Evolutionary conservation across 2,797 vertebrate genomes (phyloP).

Genomic region (Propithecus deckenii): DNA sequence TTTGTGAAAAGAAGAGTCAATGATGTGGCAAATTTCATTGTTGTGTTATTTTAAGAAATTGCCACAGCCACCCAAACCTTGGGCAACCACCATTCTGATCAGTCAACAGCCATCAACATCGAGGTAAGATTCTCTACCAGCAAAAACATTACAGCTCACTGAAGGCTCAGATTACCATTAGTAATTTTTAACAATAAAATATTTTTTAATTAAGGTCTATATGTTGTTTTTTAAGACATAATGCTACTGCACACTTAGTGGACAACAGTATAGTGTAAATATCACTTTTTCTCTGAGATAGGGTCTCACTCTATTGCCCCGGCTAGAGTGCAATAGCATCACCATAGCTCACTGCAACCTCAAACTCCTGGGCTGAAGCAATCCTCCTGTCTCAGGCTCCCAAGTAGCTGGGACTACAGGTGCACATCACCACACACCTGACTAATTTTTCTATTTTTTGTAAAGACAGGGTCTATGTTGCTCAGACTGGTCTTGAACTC

Average conservation of each 20-base stretch:
- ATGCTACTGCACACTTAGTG: neutral
- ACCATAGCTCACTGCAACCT: no score
- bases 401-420: no score
- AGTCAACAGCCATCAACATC: neutral
- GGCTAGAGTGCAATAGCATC: no score
- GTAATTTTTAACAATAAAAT: neutral
- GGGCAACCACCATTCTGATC: neutral
- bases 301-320: no score
- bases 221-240: neutral
- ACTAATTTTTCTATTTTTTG: no score
- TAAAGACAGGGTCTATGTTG: no score
- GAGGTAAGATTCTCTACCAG: neutral
- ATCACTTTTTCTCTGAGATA: no score
- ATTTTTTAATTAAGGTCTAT: neutral
- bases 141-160: neutral
- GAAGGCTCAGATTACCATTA: neutral
- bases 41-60: neutral
- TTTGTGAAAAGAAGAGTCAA: neutral
- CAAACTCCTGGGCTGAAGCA: no score
- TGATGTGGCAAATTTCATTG: neutral
- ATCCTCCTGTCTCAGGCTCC: no score
- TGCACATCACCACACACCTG: no score
- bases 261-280: no score
- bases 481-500: no score
- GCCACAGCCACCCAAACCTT: neutral